Evolutionary conservation across 2,797 vertebrate species (phyloP), one percentile per base, ranked within the genome.

Genomic region (Orientallactaga sibirica): DNA sequence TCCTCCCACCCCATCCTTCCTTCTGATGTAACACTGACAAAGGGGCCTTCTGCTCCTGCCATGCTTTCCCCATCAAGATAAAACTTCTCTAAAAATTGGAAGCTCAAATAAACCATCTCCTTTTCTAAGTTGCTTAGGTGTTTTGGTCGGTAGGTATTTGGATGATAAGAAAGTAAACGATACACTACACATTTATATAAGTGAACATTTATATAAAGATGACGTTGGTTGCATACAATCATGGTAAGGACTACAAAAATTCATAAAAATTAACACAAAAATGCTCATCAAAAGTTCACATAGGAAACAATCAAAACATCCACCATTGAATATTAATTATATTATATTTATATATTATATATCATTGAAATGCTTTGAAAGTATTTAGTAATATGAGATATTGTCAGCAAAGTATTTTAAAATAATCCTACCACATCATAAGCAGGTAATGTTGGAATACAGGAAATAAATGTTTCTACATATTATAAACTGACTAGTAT

Each of bases 361-460:
- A 83, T 6, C 66, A 71, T 71, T 74, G 76, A 93, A 95, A 79
- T 20, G 18, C 10, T 93, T 87, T 90, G 27, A 75, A 93, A 61
- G 67, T 16, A 64, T 64, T 85, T 67, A 80, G 43, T 93, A 41
- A 76, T 78, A 68, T 37, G 9, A 76, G 1, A 71, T 70, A 85
- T 58, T 16, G 20, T 9, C 75, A 80, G 78, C 43, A 37, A 82
- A 62, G 2, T 67, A 68, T 68, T 64, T 74, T 89, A 61, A 71
- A 86, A 58, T 88, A 4, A 80, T 18, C 68, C 58, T 88, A 52
- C 85, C 43, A 66, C 90, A 93, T 12, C 27, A 43, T 37, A 61
- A 25, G 48, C 27, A 79, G 11, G 10, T 75, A 79, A 85, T 84
- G 85, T 88, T 14, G 58, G n/a, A 85, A 86, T 22, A 68, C 1